These are phyloP conservation scores for Mactromeris polynyma DNA, from an alignment of 2,888 invertebrate genomes.

Conservation along the genomic window DNA sequence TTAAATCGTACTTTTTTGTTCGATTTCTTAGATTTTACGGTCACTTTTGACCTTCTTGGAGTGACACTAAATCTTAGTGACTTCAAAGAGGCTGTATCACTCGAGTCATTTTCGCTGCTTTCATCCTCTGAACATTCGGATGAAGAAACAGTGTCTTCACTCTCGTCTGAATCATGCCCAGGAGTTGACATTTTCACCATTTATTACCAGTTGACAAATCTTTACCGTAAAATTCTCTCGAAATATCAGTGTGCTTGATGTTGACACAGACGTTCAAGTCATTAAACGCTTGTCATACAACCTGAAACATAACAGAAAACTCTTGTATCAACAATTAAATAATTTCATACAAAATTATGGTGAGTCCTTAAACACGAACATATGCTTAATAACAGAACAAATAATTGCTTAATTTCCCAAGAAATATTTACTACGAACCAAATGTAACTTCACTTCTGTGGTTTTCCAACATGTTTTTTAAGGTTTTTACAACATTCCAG, in stretches of 20 bases:
- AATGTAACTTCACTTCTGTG: too few relatives aligned
- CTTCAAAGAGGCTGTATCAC: conserved; percentile 50
- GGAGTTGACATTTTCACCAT: conserved; percentile 25
- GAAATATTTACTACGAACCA: background rate
- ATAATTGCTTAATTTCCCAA: background rate
- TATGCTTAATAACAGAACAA: too few relatives aligned
- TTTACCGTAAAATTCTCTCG: background rate
- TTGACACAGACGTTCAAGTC: too few relatives aligned
- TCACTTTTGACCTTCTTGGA: conserved; percentile 50
- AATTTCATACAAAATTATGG: too few relatives aligned
- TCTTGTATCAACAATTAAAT: background rate
- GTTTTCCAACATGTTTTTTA: background rate
- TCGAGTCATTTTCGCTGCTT: conserved; percentile 49
- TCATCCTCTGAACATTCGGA: conserved; percentile 28
- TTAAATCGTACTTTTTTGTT: conserved; percentile 66
- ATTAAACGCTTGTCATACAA: background rate
- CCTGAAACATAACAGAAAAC: conserved; percentile 7
- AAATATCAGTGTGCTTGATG: background rate
- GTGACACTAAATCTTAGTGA: conserved; percentile 57
- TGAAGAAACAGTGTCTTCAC: conserved; percentile 55
- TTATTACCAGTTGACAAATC: background rate
- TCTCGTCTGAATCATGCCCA: conserved; percentile 53
- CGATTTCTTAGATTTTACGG: conserved; percentile 58
- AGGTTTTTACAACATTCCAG: too few relatives aligned
- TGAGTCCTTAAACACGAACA: too few relatives aligned